Percentiles rank a stretch among this genome's conserved stretches.
These are phyloP conservation scores for Gallinago media DNA, from an alignment of 2,113 vertebrate genomes.

Conservation along the genomic window DNA sequence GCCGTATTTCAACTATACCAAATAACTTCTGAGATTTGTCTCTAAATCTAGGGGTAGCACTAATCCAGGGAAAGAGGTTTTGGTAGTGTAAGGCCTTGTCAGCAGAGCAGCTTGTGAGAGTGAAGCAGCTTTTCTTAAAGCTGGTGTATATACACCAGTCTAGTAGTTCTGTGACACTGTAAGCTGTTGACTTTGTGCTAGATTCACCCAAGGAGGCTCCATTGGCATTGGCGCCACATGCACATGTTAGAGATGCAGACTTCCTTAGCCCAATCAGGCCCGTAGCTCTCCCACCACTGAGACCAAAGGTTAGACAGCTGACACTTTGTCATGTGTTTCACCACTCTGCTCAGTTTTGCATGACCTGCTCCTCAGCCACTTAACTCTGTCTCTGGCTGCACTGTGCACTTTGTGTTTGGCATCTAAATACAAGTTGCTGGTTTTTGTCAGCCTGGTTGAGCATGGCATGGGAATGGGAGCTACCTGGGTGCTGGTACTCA, in stretches of 20 bases:
- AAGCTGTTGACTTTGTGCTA: not conserved
- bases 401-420: not conserved
- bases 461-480: not conserved
- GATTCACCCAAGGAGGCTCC: not conserved
- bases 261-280: not conserved
- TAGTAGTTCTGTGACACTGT: accelerated
- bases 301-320: not conserved
- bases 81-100: not conserved
- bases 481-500: not conserved
- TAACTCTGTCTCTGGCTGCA: not conserved
- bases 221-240: accelerated
- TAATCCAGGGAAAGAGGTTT: slow-evolving; percentile 4
- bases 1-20: not conserved
- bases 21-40: not conserved
- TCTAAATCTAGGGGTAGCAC: not conserved
- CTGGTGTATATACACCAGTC: accelerated
- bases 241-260: not conserved
- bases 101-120: not conserved
- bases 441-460: not conserved
- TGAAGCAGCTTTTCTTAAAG: not conserved
- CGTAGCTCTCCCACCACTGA: not conserved
- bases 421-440: not conserved
- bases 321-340: not conserved
- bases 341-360: not conserved
- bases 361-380: not conserved